Conservation (phyloP, 2,888 invertebrate genomes). For the Gari tellinella region DNA sequence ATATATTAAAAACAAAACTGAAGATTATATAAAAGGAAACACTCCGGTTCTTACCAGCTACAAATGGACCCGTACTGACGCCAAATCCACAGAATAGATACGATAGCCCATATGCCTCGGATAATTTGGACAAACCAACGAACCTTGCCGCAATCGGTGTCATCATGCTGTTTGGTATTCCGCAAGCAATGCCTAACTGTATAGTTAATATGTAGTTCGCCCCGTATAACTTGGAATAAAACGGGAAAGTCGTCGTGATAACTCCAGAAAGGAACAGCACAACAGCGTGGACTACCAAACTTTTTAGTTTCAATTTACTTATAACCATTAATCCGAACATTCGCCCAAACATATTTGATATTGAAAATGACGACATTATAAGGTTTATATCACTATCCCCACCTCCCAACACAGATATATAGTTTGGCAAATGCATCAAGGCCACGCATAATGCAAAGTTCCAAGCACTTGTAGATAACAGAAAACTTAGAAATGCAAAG, state of each 20-base stretch:
- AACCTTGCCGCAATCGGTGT: constrained; percentile 48
- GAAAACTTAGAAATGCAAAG: constrained; percentile 36
- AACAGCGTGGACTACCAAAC: constrained; percentile 19
- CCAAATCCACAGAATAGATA: constrained; percentile 56
- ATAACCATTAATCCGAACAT: constrained; percentile 27
- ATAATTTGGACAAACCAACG: constrained; percentile 46
- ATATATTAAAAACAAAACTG: no score
- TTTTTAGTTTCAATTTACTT: constrained; percentile 15
- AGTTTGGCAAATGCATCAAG: constrained; percentile 52
- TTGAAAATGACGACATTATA: constrained; percentile 42
- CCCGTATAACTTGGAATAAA: constrained; percentile 22
- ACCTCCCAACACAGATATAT: constrained; percentile 24
- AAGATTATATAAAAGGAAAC: no score
- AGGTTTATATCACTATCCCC: constrained; percentile 22
- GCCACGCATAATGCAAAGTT: constrained; percentile 43
- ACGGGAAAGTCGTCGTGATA: constrained; percentile 37
- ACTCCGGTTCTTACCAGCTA: constrained; percentile 61
- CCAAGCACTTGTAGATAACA: constrained; percentile 41
- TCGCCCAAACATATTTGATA: constrained; percentile 43
- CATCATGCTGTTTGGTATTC: constrained; percentile 50
- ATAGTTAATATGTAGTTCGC: constrained; percentile 34
- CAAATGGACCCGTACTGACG: constrained; percentile 48
- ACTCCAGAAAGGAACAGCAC: constrained; percentile 26
- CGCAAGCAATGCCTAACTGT: constrained; percentile 52
- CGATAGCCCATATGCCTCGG: constrained; percentile 53